Conservation (phyloP, 2,888 invertebrate genomes). For the Orthosia cruda region DNA sequence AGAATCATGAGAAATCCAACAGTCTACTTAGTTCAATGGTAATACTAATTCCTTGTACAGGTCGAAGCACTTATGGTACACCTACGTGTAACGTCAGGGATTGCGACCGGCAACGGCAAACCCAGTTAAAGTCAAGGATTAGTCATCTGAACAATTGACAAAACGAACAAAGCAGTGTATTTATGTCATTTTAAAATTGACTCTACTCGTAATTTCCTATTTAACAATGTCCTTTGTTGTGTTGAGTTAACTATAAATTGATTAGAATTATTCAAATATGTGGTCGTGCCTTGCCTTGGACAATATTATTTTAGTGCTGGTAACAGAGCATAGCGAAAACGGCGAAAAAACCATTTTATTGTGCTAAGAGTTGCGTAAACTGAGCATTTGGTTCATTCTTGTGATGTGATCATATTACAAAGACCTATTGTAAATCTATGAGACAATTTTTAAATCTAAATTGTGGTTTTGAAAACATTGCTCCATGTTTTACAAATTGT, state of each 20-base stretch:
- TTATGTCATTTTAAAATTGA: constrained; percentile 20
- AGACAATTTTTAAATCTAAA: constrained; percentile 16
- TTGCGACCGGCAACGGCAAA: constrained; percentile 29
- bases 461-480: constrained; percentile 16
- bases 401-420: constrained; percentile 40
- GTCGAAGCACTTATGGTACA: constrained; percentile 61
- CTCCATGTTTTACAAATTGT: background rate
- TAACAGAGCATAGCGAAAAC: constrained; percentile 59
- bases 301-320: constrained; percentile 32
- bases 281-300: constrained; percentile 25
- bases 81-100: constrained; percentile 48
- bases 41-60: constrained; percentile 69
- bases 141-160: constrained; percentile 34
- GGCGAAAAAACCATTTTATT: constrained; percentile 45
- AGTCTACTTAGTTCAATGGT: constrained; percentile 71
- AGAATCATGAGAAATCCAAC: constrained; percentile 84
- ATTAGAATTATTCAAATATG: constrained; percentile 41
- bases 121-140: constrained; percentile 27
- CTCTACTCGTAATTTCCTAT: constrained; percentile 8
- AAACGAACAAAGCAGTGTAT: background rate
- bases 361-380: constrained; percentile 46
- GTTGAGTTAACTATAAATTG: constrained; percentile 6
- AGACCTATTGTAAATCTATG: constrained; percentile 43
- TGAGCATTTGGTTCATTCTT: constrained; percentile 48
- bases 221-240: constrained; percentile 20